Evolutionary conservation across 2,797 vertebrate species (phyloP).

Genomic region (Podargus strigoides): DNA sequence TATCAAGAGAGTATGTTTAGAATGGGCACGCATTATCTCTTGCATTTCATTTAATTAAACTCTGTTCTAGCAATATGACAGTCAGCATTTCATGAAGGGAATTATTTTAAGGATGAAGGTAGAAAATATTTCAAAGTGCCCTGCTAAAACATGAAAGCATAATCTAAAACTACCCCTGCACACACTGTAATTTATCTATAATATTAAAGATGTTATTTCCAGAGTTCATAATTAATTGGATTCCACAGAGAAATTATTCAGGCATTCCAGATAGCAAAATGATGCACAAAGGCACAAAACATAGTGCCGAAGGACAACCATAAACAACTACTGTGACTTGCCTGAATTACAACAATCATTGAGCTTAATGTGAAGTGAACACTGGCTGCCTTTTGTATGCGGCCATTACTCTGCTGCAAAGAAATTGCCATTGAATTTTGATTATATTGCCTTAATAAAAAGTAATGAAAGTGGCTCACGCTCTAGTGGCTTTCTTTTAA

Average conservation of each 20-base stretch:
- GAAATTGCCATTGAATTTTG: conserved; percentile 70
- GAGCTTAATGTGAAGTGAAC: conserved; percentile 61
- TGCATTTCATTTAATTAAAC: conserved; percentile 76
- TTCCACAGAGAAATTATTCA: conserved; percentile 68
- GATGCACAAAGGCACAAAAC: conserved; percentile 54
- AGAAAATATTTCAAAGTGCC: conserved; percentile 60
- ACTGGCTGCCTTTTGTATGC: conserved; percentile 50
- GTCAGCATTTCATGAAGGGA: conserved; percentile 66
- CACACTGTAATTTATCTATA: conserved; percentile 63
- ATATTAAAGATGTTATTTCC: conserved; percentile 69
- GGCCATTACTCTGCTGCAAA: conserved; percentile 52
- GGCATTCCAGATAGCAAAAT: conserved; percentile 54
- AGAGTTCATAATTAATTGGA: conserved; percentile 71
- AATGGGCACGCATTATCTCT: conserved; percentile 69
- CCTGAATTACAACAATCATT: conserved; percentile 48
- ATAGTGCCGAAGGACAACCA: conserved; percentile 50
- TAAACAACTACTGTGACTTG: conserved; percentile 40
- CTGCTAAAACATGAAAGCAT: conserved; percentile 61
- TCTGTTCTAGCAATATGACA: conserved; percentile 56
- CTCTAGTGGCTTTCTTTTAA: conserved; percentile 59
- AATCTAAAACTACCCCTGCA: conserved; percentile 58
- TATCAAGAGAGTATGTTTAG: conserved; percentile 66
- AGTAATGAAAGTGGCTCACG: conserved; percentile 66
- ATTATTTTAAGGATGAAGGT: conserved; percentile 64
- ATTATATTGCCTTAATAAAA: conserved; percentile 72